A percentile compares a stretch with the other conserved stretches of the same genome.
phyloP scores from a whole-genome alignment of 2,797 vertebrate genomes.

The Anableps anableps region DNA sequence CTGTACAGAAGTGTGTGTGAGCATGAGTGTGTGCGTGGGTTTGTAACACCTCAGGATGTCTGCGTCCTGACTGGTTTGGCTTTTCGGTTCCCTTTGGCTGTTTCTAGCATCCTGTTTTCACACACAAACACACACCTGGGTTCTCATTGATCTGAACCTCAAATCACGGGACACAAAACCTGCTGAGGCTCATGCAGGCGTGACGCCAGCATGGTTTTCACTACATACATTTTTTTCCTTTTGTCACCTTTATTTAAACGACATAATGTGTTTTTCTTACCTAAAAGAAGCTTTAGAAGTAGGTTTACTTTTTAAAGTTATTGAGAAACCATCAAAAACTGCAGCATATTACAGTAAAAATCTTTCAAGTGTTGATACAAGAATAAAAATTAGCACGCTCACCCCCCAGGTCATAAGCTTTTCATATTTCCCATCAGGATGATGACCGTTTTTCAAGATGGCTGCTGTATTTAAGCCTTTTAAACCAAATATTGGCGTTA shows the following conservation, averaged over 20 bases:
- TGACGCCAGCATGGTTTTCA: neutral
- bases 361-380: too few relatives aligned
- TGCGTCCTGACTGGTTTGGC: constrained; percentile 64
- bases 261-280: neutral
- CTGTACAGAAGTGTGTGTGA: constrained; percentile 6
- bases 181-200: neutral
- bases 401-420: too few relatives aligned
- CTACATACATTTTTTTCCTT: neutral
- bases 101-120: constrained; percentile 64
- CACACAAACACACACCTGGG: constrained; percentile 42
- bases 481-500: too few relatives aligned
- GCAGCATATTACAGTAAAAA: too few relatives aligned
- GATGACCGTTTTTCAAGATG: too few relatives aligned
- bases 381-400: too few relatives aligned
- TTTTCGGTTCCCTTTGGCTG: constrained; percentile 51
- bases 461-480: too few relatives aligned
- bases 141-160: constrained; percentile 1
- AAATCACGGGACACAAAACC: neutral
- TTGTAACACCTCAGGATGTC: constrained; percentile 61
- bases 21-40: constrained; percentile 14
- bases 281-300: neutral
- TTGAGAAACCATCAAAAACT: neutral
- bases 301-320: neutral
- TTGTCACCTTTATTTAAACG: neutral
- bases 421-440: too few relatives aligned